phyloP scores from a whole-genome alignment of 2,888 invertebrate species.

The Temnothorax rugatulus region DNA sequence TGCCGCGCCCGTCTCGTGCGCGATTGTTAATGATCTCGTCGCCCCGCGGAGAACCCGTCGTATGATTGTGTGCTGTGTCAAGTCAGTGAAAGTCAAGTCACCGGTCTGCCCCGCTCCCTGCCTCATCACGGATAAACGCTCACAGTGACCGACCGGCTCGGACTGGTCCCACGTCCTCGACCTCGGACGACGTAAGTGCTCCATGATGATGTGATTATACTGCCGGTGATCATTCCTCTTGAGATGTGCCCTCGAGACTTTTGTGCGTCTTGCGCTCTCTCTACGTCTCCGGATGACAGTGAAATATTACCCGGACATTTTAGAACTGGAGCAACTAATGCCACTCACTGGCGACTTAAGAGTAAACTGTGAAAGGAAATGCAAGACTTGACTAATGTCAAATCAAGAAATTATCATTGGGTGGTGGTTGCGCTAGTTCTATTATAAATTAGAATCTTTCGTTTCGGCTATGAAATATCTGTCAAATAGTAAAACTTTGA shows the following conservation, averaged over 20 bases:
- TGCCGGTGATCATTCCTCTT: constrained; percentile 9
- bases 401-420: not conserved
- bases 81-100: constrained; percentile 80
- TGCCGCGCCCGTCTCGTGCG: constrained; percentile 52
- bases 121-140: constrained; percentile 75
- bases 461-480: not conserved
- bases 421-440: not conserved
- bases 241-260: not conserved
- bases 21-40: constrained; percentile 60
- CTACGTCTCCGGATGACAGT: not conserved
- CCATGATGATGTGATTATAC: constrained; percentile 36
- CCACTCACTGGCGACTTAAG: not conserved
- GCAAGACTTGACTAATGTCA: not conserved
- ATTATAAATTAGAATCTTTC: not conserved
- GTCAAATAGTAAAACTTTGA: not conserved
- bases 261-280: not conserved
- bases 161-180: constrained; percentile 68
- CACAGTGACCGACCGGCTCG: constrained; percentile 70
- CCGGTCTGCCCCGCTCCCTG: constrained; percentile 49
- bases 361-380: not conserved
- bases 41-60: constrained; percentile 45
- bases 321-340: not conserved
- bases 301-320: constrained; percentile 24
- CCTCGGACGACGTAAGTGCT: constrained; percentile 69
- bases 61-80: constrained; percentile 74